Evolutionary conservation across 2,113 vertebrate species (phyloP).

Genomic region (Mesocricetus auratus): DNA sequence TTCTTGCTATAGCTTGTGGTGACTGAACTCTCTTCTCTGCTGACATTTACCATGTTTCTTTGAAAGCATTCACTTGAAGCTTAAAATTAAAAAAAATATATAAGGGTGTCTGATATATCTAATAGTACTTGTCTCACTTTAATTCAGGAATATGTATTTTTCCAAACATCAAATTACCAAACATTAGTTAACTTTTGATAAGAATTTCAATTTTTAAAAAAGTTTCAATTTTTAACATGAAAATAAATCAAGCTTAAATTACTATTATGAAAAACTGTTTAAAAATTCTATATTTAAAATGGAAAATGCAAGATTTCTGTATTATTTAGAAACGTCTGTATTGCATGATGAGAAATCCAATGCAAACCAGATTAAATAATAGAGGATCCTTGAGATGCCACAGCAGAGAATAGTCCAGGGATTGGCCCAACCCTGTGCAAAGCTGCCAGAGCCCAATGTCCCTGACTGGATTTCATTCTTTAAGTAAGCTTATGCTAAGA

Average conservation of each 20-base stretch:
- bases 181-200: neutral
- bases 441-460: neutral
- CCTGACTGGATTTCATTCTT: neutral
- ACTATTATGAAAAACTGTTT: neutral
- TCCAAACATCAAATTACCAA: neutral
- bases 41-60: neutral
- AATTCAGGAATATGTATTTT: neutral
- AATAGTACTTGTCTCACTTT: neutral
- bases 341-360: neutral
- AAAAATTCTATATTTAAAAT: neutral
- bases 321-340: neutral
- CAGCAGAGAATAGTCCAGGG: neutral
- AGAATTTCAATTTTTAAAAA: neutral
- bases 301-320: neutral
- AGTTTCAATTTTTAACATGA: neutral
- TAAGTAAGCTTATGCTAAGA: neutral
- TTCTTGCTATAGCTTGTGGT: neutral
- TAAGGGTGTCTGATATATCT: neutral
- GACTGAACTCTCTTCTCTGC: neutral
- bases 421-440: neutral
- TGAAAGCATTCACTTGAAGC: neutral
- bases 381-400: neutral
- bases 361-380: neutral
- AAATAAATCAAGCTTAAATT: neutral
- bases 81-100: neutral